Conservation (phyloP, 2,797 vertebrate genomes). For the Malacoctenus gilli region DNA sequence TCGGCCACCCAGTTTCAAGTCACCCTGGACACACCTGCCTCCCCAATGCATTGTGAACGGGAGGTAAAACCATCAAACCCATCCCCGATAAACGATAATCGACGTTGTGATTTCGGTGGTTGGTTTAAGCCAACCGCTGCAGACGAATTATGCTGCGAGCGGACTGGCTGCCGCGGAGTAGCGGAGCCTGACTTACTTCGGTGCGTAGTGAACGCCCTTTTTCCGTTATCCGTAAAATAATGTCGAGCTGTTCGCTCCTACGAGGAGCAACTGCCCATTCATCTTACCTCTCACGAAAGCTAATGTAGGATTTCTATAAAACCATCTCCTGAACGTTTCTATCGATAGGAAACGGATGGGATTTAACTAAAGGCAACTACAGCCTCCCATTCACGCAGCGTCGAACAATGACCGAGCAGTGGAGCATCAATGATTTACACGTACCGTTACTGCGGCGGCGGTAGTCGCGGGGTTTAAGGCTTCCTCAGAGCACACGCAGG, state of each 20-base stretch:
- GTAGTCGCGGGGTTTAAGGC: neutral
- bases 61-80: too few relatives aligned
- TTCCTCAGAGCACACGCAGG: neutral
- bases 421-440: constrained; percentile 52
- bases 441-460: constrained; percentile 3
- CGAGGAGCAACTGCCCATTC: too few relatives aligned
- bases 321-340: too few relatives aligned
- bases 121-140: too few relatives aligned
- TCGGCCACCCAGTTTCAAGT: constrained; percentile 69
- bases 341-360: constrained; percentile 15
- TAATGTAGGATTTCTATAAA: too few relatives aligned
- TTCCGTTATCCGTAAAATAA: constrained; percentile 61
- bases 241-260: too few relatives aligned
- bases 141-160: neutral
- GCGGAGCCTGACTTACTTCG: constrained; percentile 40
- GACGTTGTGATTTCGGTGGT: too few relatives aligned
- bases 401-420: constrained; percentile 74
- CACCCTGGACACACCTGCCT: constrained; percentile 61
- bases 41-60: constrained; percentile 4
- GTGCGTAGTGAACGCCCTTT: constrained; percentile 77
- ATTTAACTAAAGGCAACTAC: constrained; percentile 16
- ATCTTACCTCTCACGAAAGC: too few relatives aligned
- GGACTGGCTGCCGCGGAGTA: constrained; percentile 13
- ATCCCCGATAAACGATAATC: too few relatives aligned
- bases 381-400: constrained; percentile 45